These are phyloP conservation scores for Sula dactylatra DNA, from an alignment of 2,113 vertebrate genomes.

Conservation along the genomic window DNA sequence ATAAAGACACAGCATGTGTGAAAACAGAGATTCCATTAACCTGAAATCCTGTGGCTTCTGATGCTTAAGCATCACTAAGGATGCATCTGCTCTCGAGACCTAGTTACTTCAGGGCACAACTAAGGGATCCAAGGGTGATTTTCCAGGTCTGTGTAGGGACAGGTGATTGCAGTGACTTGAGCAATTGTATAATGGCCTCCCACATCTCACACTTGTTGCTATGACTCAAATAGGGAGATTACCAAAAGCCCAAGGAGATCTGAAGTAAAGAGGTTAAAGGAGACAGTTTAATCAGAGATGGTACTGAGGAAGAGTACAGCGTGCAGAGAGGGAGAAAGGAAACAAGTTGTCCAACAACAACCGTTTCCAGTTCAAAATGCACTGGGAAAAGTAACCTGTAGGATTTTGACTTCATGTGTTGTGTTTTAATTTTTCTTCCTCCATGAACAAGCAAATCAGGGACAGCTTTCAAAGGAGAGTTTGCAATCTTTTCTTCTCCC, in stretches of 20 bases:
- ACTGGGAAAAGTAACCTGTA: background rate
- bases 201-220: background rate
- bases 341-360: background rate
- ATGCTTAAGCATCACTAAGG: background rate
- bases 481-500: background rate
- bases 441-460: background rate
- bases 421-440: background rate
- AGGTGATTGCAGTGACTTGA: background rate
- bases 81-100: background rate
- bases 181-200: background rate
- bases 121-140: background rate
- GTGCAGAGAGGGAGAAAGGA: background rate
- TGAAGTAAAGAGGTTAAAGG: background rate
- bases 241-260: background rate
- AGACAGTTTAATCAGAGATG: background rate
- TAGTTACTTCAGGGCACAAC: background rate
- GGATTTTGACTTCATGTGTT: background rate
- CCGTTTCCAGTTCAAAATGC: background rate
- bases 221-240: background rate
- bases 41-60: constrained; percentile 23
- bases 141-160: background rate
- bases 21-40: constrained; percentile 33
- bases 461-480: background rate
- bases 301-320: background rate
- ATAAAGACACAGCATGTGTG: constrained; percentile 4